Conservation (phyloP, 1,140 invertebrate species). For the Arctopsyche grandis region DNA sequence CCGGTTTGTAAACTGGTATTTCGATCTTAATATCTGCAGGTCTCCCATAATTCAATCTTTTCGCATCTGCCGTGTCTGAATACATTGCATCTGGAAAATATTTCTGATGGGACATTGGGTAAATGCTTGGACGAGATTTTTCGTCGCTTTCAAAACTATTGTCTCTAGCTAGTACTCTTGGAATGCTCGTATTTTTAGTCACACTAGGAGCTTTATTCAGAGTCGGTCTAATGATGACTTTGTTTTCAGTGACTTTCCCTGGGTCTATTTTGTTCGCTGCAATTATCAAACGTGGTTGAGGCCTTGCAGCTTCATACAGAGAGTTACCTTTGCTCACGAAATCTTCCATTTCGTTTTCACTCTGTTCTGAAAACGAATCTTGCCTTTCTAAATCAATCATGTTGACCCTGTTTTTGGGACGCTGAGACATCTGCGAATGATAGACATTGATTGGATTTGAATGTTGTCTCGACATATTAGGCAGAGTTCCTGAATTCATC, state of each 20-base stretch:
- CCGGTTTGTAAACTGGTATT: constrained; percentile 59
- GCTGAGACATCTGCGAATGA: constrained; percentile 42
- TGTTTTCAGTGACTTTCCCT: constrained; percentile 37
- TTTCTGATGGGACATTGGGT: constrained; percentile 56
- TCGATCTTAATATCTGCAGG: constrained; percentile 60
- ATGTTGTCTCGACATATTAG: constrained; percentile 40
- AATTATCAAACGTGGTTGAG: constrained; percentile 45
- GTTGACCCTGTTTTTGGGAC: constrained; percentile 49
- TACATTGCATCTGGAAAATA: constrained; percentile 1
- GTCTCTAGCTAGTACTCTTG: constrained; percentile 59
- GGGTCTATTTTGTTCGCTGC: constrained; percentile 40
- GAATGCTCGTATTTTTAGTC: constrained; percentile 55
- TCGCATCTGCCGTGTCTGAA: constrained; percentile 54
- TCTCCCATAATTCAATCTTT: constrained; percentile 61
- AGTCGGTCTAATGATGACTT: constrained; percentile 49
- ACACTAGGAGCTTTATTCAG: constrained; percentile 44
- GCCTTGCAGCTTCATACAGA: constrained; percentile 43
- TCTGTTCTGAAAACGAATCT: constrained; percentile 45
- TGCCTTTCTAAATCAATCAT: constrained; percentile 51
- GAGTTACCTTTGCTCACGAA: constrained; percentile 34
- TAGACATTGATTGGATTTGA: constrained; percentile 24
- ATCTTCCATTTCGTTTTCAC: constrained; percentile 49
- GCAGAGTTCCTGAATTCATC: constrained; percentile 60
- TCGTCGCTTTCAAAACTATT: constrained; percentile 60
- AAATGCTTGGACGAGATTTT: constrained; percentile 57